A percentile compares a stretch with the other conserved stretches of the same genome.
Conservation (phyloP, 2,888 invertebrate species). For the Apodemia mormo region DNA sequence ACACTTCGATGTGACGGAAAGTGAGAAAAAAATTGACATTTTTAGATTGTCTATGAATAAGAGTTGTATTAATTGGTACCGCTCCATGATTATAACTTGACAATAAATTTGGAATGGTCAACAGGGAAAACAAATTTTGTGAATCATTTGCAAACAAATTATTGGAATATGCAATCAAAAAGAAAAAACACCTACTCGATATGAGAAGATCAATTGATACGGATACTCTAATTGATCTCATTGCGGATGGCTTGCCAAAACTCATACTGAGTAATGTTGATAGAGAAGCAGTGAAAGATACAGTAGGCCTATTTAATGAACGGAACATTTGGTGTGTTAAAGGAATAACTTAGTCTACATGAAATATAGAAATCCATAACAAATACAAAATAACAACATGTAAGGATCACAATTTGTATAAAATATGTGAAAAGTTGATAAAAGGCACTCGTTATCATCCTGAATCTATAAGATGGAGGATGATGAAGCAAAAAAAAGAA, state of each 20-base stretch:
- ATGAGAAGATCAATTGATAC: conserved; percentile 27
- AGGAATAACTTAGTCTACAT: background rate
- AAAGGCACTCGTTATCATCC: conserved; percentile 26
- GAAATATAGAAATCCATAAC: conserved; percentile 7
- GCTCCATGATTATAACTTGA: conserved; percentile 33
- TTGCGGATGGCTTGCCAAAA: conserved; percentile 25
- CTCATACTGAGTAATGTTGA: conserved; percentile 24
- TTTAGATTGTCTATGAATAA: conserved; percentile 41
- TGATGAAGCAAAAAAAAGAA: background rate
- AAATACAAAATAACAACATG: background rate
- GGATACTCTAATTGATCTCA: conserved; percentile 27
- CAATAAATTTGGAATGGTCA: conserved; percentile 28
- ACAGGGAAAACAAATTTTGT: conserved; percentile 39
- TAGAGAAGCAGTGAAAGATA: conserved; percentile 20
- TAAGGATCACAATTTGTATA: conserved; percentile 19
- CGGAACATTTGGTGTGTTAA: conserved; percentile 23
- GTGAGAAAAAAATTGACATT: conserved; percentile 41
- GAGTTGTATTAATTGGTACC: conserved; percentile 26
- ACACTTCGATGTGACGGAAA: conserved; percentile 35
- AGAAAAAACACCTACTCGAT: conserved; percentile 38
- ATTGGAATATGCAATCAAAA: conserved; percentile 42
- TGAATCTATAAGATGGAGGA: conserved; percentile 23
- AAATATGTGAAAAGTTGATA: conserved; percentile 23
- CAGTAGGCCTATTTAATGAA: conserved; percentile 25
- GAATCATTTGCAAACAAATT: conserved; percentile 38